Percentiles rank a stretch among this genome's conserved stretches.
These are phyloP conservation scores for Scopus umbretta DNA, from an alignment of 2,113 vertebrate species.

Conservation along the genomic window DNA sequence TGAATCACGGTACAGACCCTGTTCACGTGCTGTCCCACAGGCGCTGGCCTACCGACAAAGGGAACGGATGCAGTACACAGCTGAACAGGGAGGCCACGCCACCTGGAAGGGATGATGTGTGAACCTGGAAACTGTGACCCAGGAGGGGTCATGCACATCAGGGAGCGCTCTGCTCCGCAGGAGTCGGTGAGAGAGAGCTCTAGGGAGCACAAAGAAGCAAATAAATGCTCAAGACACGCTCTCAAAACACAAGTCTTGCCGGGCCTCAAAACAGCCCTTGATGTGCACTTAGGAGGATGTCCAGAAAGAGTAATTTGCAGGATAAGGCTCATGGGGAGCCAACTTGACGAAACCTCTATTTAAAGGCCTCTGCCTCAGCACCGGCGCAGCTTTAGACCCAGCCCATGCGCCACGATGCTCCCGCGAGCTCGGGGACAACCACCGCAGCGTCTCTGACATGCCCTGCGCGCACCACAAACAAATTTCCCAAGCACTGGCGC, in stretches of 20 bases:
- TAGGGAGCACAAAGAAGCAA: neutral
- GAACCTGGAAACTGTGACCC: neutral
- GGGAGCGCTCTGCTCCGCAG: neutral
- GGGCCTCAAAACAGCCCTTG: neutral
- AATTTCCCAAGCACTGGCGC: too few species aligned
- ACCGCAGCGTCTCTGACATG: fast-evolving
- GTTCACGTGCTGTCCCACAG: neutral
- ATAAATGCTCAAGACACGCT: neutral
- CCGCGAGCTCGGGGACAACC: fast-evolving
- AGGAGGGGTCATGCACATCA: fast-evolving
- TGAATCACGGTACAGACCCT: neutral
- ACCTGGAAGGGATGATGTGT: too few species aligned
- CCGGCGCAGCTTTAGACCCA: neutral
- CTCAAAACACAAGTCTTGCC: neutral
- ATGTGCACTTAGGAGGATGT: neutral
- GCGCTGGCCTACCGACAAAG: fast-evolving
- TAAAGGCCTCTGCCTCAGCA: neutral
- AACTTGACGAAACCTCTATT: neutral
- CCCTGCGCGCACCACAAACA: fast-evolving
- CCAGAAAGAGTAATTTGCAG: neutral
- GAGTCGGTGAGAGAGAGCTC: neutral
- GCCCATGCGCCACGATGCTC: fast-evolving
- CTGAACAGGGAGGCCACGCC: neutral
- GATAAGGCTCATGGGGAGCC: neutral
- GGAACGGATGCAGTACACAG: neutral